Conservation (phyloP, 92 coral and sea anemone genomes). For the Porites divaricata region DNA sequence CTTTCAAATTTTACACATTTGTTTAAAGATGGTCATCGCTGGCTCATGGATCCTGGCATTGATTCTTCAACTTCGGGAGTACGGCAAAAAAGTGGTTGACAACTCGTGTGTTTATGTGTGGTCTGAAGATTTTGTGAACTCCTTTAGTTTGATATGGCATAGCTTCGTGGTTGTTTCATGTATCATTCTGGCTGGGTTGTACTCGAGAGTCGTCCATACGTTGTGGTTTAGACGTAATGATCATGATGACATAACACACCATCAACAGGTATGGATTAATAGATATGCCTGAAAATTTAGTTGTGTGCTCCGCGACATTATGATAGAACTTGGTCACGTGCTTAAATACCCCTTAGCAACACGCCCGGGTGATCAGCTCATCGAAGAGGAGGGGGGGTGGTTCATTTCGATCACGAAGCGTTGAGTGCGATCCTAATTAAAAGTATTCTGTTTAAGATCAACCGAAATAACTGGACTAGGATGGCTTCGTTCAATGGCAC, state of each 20-base stretch:
- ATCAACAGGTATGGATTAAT: background rate
- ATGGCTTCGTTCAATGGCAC: no score
- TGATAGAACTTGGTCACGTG: no score
- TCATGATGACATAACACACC: background rate
- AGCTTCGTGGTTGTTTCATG: background rate
- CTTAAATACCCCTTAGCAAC: no score
- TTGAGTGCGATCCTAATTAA: no score
- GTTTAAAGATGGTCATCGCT: background rate
- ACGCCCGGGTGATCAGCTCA: no score
- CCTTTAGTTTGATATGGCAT: background rate
- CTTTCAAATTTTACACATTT: background rate
- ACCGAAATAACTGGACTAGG: no score
- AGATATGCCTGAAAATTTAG: background rate
- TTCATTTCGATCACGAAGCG: no score
- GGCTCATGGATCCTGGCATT: background rate
- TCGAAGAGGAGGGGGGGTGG: no score
- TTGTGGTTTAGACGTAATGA: conserved; percentile 9
- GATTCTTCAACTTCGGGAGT: background rate
- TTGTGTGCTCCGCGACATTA: background rate
- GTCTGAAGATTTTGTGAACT: background rate
- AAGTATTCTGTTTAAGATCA: no score
- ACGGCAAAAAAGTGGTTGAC: background rate
- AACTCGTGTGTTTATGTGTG: conserved; percentile 8
- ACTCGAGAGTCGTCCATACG: background rate
- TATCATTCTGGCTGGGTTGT: background rate